A percentile compares a stretch with the other conserved stretches of the same genome.
These are phyloP conservation scores for Leptodirus hochenwartii DNA, from an alignment of 2,888 invertebrate genomes.

Conservation along the genomic window DNA sequence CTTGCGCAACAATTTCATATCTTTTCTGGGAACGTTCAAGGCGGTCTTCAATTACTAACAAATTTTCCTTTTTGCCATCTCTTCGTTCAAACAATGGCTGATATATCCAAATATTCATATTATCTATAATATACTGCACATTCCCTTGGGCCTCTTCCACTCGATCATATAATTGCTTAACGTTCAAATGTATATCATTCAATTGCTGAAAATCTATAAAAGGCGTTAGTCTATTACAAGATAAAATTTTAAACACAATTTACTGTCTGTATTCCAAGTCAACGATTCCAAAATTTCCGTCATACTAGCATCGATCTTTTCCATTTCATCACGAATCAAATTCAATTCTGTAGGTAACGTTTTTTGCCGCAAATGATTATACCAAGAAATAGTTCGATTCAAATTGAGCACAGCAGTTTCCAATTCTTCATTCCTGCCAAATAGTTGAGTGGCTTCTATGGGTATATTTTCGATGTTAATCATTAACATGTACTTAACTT, in stretches of 20 bases:
- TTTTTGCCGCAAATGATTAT: slow-evolving; percentile 60
- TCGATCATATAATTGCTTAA: slow-evolving; percentile 53
- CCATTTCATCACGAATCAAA: slow-evolving; percentile 57
- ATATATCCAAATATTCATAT: slow-evolving; percentile 52
- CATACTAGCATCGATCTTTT: slow-evolving; percentile 51
- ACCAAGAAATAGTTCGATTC: slow-evolving; percentile 53
- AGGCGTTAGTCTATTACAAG: slow-evolving; percentile 7
- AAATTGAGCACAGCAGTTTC: slow-evolving; percentile 27
- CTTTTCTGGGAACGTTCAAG: slow-evolving; percentile 33
- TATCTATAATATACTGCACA: slow-evolving; percentile 34
- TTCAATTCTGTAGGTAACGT: slow-evolving; percentile 60
- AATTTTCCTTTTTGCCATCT: slow-evolving; percentile 37
- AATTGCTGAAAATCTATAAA: slow-evolving; percentile 47
- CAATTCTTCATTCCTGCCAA: slow-evolving; percentile 48
- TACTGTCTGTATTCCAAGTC: slow-evolving; percentile 71
- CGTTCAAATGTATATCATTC: slow-evolving; percentile 30
- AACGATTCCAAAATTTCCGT: slow-evolving; percentile 47
- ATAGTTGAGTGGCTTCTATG: slow-evolving; percentile 41
- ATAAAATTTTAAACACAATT: slow-evolving; percentile 16
- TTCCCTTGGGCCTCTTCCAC: slow-evolving; percentile 49
- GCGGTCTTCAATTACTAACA: slow-evolving; percentile 37
- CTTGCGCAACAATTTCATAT: slow-evolving; percentile 29
- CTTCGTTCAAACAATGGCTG: slow-evolving; percentile 58
- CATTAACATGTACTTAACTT: slow-evolving; percentile 45
- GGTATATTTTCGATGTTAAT: slow-evolving; percentile 34